Base-by-base conservation (phyloP, 2,888 invertebrate species). In the Dasysyrphus albostriatus region DNA sequence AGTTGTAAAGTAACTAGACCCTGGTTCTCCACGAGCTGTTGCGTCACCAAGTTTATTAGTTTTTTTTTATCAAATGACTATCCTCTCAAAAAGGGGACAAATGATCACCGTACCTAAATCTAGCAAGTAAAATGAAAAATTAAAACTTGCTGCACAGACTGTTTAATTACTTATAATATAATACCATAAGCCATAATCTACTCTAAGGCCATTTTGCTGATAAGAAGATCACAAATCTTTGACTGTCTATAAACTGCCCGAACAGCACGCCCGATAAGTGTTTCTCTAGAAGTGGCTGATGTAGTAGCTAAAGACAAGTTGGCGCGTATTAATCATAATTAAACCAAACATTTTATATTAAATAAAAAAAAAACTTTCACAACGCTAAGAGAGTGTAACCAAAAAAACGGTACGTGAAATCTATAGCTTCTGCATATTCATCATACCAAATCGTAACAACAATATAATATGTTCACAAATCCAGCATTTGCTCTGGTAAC, bases 161-260 rank as follows among this genome's bases (percentile, higher is more conserved):
- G 73, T 69, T 67, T 47, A 0, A 19, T 44, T 19, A 24, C 24
- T 24, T 24, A 37, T 70, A 74, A 42, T 65, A 76, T 44, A 80
- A 63, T 76, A 76, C 59, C 61, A 24, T 34, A 44, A 75, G 49
- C 67, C 76, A 34, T 49, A 77, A 81, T 85, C 81, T 54, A 16
- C 65, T 65, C 82, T 58, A 49, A 67, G 58, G 54, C 32, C 37
- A 69, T 32, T 61, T 74, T 59, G 10, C 14, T 61, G 85, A 85
- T 82, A 85, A 82, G 72, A 67, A 39, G 61, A 56, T 63, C 69
- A 77, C 58, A 82, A 82, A 73, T 77, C 69, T 70, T 70, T 54
- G 54, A 54, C 70, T 74, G 54, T 47, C 70, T 74, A 39, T 63
- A 58, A 72, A 56, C 39, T 58, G 24, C 29, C 32, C 47, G 16